Evolutionary conservation across 2,888 invertebrate genomes (phyloP).

Genomic region (Aquatica leii): DNA sequence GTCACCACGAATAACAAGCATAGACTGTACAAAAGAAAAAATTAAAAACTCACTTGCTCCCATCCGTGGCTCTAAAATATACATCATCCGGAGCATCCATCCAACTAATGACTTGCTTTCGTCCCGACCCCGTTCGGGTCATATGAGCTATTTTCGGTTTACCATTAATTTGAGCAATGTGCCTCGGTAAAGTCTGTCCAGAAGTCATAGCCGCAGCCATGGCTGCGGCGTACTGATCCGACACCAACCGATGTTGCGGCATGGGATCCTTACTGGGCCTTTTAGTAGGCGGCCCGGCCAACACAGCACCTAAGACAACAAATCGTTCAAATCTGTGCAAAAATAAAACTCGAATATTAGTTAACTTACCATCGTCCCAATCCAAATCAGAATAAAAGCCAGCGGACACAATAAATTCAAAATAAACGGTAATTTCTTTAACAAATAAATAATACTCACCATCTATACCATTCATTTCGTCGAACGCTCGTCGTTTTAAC

Average conservation of each 20-base stretch:
- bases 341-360: not conserved
- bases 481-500: conserved; percentile 86
- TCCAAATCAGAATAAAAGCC: conserved; percentile 71
- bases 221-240: conserved; percentile 76
- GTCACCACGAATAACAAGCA: too few relatives aligned
- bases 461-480: conserved; percentile 89
- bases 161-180: conserved; percentile 79
- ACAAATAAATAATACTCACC: conserved; percentile 67
- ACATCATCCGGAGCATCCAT: conserved; percentile 98
- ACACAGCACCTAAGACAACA: conserved; percentile 51
- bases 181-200: conserved; percentile 74
- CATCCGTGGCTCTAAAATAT: conserved; percentile 91
- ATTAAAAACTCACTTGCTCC: conserved; percentile 78
- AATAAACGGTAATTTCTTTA: conserved; percentile 43
- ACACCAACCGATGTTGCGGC: conserved; percentile 44
- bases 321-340: not conserved
- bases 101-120: conserved; percentile 96
- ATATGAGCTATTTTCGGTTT: conserved; percentile 84
- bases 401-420: conserved; percentile 59
- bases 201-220: conserved; percentile 72
- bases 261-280: conserved; percentile 79
- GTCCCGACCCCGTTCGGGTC: conserved; percentile 76
- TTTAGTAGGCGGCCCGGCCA: conserved; percentile 74
- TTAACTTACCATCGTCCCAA: conserved; percentile 69
- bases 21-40: not conserved